Conservation (phyloP, 92 coral and sea anemone genomes). For the Umimayanthus chanpuru region DNA sequence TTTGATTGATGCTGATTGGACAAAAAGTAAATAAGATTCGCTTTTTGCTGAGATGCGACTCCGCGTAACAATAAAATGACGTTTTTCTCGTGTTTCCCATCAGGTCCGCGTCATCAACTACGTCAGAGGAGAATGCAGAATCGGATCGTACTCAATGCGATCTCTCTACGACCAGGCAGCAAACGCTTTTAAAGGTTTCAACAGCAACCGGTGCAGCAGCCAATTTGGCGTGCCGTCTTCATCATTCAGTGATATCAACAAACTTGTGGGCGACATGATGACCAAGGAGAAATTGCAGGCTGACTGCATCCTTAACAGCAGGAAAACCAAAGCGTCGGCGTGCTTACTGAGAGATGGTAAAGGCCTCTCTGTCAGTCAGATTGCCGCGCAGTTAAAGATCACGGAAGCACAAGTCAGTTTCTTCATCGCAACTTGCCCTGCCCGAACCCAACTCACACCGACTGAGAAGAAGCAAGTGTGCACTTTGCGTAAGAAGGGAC, state of each 20-base stretch:
- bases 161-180: constrained; percentile 7
- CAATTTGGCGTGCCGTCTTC: constrained; percentile 9
- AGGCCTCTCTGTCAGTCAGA: background rate
- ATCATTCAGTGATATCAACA: background rate
- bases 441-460: background rate
- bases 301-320: constrained; percentile 26
- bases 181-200: background rate
- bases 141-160: constrained; percentile 14
- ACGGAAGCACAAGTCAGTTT: constrained; percentile 5
- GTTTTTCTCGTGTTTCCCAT: background rate
- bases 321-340: background rate
- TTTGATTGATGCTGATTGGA: too few species aligned
- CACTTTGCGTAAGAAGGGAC: background rate
- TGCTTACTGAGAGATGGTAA: constrained; percentile 17
- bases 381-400: background rate
- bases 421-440: constrained; percentile 16
- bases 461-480: constrained; percentile 8
- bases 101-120: constrained; percentile 30
- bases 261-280: constrained; percentile 1
- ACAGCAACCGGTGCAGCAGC: background rate
- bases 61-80: background rate
- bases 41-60: too few species aligned
- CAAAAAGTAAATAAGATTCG: too few species aligned
- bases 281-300: background rate
- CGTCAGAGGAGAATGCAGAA: constrained; percentile 18